These are phyloP conservation scores for Microctonus brassicae DNA, from an alignment of 2,888 invertebrate species.

Conservation along the genomic window DNA sequence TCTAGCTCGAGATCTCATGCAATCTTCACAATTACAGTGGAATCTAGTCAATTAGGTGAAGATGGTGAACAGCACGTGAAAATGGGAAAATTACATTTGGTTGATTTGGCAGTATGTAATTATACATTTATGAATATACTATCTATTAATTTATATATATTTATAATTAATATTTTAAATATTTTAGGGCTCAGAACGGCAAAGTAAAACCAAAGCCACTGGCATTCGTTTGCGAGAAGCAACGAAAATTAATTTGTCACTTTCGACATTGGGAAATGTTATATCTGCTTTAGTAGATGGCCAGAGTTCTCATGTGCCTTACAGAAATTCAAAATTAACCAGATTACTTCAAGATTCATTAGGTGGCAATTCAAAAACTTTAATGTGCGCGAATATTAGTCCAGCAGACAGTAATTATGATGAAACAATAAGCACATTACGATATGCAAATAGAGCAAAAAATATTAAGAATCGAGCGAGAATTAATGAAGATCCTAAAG, in stretches of 20 bases:
- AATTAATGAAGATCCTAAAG: constrained; percentile 98
- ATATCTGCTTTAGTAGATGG: constrained; percentile 98
- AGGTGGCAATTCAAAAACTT: constrained; percentile 96
- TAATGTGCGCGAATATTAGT: constrained; percentile 97
- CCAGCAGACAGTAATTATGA: constrained; percentile 97
- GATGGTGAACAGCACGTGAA: constrained; percentile 90
- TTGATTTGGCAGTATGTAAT: constrained; percentile 90
- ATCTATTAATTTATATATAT: neutral
- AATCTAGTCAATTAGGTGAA: constrained; percentile 87
- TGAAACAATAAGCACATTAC: constrained; percentile 95
- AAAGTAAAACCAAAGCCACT: constrained; percentile 95
- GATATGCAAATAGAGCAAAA: constrained; percentile 98
- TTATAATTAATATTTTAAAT: neutral
- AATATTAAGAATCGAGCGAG: constrained; percentile 96
- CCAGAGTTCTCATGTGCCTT: constrained; percentile 97
- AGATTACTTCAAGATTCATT: constrained; percentile 95
- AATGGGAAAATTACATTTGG: constrained; percentile 97
- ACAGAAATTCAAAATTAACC: constrained; percentile 97
- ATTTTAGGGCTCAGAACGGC: constrained; percentile 92
- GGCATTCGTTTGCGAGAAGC: constrained; percentile 95
- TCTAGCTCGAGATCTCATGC: constrained; percentile 98
- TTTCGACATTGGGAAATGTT: constrained; percentile 97
- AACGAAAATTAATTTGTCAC: constrained; percentile 96
- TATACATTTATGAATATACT: neutral
- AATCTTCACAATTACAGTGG: constrained; percentile 97